Evolutionary conservation across 2,797 vertebrate genomes (phyloP), one percentile per base, ranked within the genome.

Genomic region (Distichodus sexfasciatus): DNA sequence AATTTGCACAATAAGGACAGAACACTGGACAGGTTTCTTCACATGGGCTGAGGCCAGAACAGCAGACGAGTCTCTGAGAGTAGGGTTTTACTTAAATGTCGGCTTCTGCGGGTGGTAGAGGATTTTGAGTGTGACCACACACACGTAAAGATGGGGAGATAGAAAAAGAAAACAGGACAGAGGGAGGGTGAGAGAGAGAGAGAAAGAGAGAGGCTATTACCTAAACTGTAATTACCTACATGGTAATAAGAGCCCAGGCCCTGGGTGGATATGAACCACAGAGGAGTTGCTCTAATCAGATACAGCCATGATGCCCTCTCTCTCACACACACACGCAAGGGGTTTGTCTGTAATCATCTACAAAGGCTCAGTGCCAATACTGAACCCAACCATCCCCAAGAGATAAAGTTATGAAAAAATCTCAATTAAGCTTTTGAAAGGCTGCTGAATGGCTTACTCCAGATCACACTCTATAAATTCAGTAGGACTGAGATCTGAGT

Each of bases 231-330:
- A 76, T 76, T 64, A 76, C 59, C 36, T 68, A 43, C 54, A 36
- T 28, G 40, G 64, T 72, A 69, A 71, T 69, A 74, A 72, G 53
- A 26, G 40, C 58, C 44, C 53, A 63, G 51, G n/a, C 65, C 59
- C 53, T 69, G 70, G 70, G 66, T 68, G 33, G 71, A 74, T 62
- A 43, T 3, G 36, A 78, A 75, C 72, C 72, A 62, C 76, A 61
- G 69, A 69, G 60, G 60, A 75, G 65, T n/a, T n/a, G n/a, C 66
- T 65, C 69, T 75, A 72, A 78, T 78, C 76, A 74, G 72, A 71
- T 59, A 29, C 29, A 36, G 59, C 46, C 31, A 17, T 40, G 63
- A 14, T 35, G 40, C 23, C 36, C 40, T 7, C 26, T 6, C n/a
- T n/a, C n/a, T n/a, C n/a, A 60, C 57, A 38, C 46, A 38, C 53